These are phyloP conservation scores for Ovibos moschatus DNA, from an alignment of 2,113 vertebrate genomes.

Conservation along the genomic window DNA sequence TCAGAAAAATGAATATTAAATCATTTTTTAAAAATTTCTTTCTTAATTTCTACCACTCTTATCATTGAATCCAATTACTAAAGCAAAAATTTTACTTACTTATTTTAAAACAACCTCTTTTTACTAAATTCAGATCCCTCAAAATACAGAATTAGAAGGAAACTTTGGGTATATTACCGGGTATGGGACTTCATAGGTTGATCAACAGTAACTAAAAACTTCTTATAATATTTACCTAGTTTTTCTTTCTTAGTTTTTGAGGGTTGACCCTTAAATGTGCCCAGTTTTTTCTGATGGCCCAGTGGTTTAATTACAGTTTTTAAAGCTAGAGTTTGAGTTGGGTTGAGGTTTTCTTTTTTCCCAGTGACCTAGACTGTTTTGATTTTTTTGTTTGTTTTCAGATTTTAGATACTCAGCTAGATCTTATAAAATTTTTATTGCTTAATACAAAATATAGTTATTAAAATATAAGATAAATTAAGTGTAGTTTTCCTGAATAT, in stretches of 20 bases:
- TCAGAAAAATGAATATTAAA: background rate
- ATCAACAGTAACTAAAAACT: constrained; percentile 34
- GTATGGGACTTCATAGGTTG: background rate
- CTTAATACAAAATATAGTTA: background rate
- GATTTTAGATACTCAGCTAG: background rate
- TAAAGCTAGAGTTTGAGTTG: background rate
- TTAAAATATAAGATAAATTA: background rate
- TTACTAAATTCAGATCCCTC: background rate
- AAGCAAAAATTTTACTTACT: background rate
- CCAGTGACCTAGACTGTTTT: background rate
- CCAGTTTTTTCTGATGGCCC: background rate
- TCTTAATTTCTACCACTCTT: background rate
- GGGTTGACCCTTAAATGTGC: background rate
- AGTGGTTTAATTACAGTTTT: background rate
- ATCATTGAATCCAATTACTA: constrained; percentile 9
- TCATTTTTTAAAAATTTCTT: background rate
- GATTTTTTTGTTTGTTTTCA: background rate
- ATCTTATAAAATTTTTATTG: background rate
- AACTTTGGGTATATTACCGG: background rate
- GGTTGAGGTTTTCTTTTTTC: background rate
- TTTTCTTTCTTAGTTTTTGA: constrained; percentile 6
- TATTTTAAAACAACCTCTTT: background rate
- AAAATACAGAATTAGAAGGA: background rate
- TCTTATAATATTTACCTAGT: background rate
- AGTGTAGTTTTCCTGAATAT: background rate